Base-by-base conservation (phyloP, 2,797 vertebrate genomes). In the Meda fulgida region DNA sequence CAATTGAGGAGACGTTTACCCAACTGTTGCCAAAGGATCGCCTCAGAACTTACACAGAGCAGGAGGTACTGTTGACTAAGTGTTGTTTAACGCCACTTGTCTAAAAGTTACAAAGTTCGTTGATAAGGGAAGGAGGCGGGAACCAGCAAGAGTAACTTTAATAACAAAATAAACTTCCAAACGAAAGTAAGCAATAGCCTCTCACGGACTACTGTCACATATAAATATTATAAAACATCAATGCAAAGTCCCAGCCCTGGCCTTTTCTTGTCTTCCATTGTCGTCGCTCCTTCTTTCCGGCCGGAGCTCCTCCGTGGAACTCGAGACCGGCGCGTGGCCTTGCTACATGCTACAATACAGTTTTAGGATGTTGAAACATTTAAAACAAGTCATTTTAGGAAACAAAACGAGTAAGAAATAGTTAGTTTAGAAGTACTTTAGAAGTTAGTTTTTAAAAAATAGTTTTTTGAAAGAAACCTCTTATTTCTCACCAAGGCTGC, bases 31-130 rank as follows among this genome's bases (percentile, higher is more conserved):
- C 94, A 86, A 94, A 93, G 89, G 94, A 96, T 77, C 90, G 93
- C 38, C 94, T 97, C 66, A 95, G 95, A 88, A 92, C 95, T 92
- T 96, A 95, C 80, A 95, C 94, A 87, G 94, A 96, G 89, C 95
- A 94, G 55, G 96, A 96, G 93, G 96, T 96, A 84, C 26, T n/a
- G 36, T 60, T 81, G 53, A n/a, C 36, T 16, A 77, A 77, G 38
- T n/a, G 1, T 58, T 55, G 73, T 67, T 66, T 85, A 7, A 84
- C 1, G 18, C 21, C 9, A 69, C 10, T 1, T 9, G 16, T 31
- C 18, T 73, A 23, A 36, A 55, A 55, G 46, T 63, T 29, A 29
- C 13, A 29, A 60, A 26, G 58, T 6, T 60, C 1, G 2, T 26
- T 60, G 11, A 63, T 63, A 29, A 16, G 60, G 26, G n/a, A 29